Base-by-base conservation (phyloP, 2,113 vertebrate genomes). In the Sceloporus undulatus region DNA sequence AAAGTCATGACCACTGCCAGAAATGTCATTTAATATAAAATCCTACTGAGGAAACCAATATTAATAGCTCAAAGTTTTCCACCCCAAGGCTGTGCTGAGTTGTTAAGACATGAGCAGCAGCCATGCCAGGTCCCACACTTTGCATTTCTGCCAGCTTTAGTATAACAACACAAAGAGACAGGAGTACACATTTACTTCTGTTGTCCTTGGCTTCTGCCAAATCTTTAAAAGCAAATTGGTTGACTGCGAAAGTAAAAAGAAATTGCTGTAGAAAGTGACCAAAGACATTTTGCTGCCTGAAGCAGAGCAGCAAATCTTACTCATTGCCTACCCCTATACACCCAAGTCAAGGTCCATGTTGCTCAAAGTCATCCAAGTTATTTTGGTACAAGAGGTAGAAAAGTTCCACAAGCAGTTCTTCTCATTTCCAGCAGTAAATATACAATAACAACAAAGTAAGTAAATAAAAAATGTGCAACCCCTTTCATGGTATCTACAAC, bases 1-100 rank as follows among this genome's bases (percentile, higher is more conserved):
- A 85, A 92, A 79, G 92, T n/a, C 92, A 42, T 23, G 79, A 75
- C 80, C 56, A 91, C 91, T 93, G 91, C 93, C 95, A 93, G 86
- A 91, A 84, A 91, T 95, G 95, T 93, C 94, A 92, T 90, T 84
- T 94, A 86, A 52, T 91, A 90, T 88, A 89, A 93, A 84, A 27
- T 65, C 92, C 93, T 91, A 13, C n/a, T 87, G 88, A 90, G 87
- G 90, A 93, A 93, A 86, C 89, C 71, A 84, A 0, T 86, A 90
- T 89, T 92, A 95, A 90, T 65, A 87, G 86, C 25, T 85, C 14
- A 68, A 88, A 89, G 52, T 90, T 80, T 90, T 86, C 10, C 0
- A 87, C 59, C 91, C 54, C 0, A 70, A 68, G 91, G 93, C 82
- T 73, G 8, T 1, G 4, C 87, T 89, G n/a, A 56, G 84, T 86